phyloP scores from a whole-genome alignment of 2,113 vertebrate species.

The Cardinalis cardinalis region DNA sequence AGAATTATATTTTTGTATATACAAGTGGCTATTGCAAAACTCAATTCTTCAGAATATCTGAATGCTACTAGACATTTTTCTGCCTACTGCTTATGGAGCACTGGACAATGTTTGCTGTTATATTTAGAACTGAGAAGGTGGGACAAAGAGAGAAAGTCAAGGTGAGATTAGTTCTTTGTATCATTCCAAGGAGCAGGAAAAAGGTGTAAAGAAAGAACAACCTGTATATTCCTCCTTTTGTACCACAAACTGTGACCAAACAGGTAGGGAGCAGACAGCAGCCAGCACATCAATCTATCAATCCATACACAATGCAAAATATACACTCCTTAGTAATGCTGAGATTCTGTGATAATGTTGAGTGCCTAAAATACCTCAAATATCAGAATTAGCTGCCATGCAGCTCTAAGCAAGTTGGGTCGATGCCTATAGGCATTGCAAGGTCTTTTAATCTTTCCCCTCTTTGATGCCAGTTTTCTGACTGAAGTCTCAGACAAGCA shows the following conservation, averaged over 20 bases:
- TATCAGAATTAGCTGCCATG: not conserved
- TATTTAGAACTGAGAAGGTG: not conserved
- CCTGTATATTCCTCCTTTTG: not conserved
- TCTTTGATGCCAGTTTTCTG: not conserved
- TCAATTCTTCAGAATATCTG: not conserved
- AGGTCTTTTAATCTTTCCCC: not conserved
- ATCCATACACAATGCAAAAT: not conserved
- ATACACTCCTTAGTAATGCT: not conserved
- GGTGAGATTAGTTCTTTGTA: not conserved
- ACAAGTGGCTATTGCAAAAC: conserved; percentile 34
- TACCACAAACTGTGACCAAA: not conserved
- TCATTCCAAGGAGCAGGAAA: not conserved
- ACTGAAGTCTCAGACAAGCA: not conserved
- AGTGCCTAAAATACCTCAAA: not conserved
- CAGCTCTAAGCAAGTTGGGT: not conserved
- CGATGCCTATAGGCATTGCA: not conserved
- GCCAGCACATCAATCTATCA: not conserved
- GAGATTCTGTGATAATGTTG: not conserved
- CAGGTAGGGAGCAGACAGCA: not conserved
- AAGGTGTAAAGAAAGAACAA: not conserved
- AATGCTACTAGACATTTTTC: not conserved
- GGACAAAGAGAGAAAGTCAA: not conserved
- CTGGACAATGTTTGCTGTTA: not conserved
- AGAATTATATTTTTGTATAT: conserved; percentile 40
- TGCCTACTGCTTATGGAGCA: not conserved